Conservation (phyloP, 1,140 invertebrate species). For the Holotrichia oblita region DNA sequence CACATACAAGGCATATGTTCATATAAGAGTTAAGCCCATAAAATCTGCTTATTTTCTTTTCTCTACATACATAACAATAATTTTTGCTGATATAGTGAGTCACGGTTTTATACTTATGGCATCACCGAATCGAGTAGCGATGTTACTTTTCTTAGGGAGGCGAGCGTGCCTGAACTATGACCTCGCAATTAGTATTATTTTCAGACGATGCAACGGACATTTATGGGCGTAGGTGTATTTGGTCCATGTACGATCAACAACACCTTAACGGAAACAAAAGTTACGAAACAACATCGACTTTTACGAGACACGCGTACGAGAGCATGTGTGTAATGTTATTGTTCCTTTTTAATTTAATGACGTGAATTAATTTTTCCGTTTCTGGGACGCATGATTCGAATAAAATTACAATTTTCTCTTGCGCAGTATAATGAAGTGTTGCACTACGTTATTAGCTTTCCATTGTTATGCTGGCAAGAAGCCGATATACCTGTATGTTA, state of each 20-base stretch:
- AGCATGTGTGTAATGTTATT: not conserved
- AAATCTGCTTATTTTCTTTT: not conserved
- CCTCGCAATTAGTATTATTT: conserved; percentile 31
- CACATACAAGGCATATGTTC: not conserved
- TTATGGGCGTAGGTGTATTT: conserved; percentile 24
- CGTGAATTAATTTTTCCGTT: conserved; percentile 27
- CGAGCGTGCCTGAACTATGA: conserved; percentile 26
- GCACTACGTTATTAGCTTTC: not conserved
- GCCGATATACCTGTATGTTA: conserved; percentile 2
- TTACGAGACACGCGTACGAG: not conserved
- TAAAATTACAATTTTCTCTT: not conserved
- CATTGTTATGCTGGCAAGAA: not conserved
- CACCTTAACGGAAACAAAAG: conserved; percentile 35
- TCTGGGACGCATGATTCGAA: not conserved
- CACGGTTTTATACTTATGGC: conserved; percentile 10
- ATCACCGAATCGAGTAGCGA: conserved; percentile 31
- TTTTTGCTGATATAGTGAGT: conserved; percentile 29
- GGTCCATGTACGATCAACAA: not conserved
- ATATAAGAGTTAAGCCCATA: not conserved
- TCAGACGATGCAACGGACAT: conserved; percentile 10
- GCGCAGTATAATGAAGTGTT: not conserved
- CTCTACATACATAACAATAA: conserved; percentile 7
- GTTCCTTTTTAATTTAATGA: conserved; percentile 19
- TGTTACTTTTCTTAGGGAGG: not conserved
- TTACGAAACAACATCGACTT: conserved; percentile 8